Evolutionary conservation across 2,113 vertebrate genomes (phyloP).

Genomic region (Rhinichthys klamathensis): DNA sequence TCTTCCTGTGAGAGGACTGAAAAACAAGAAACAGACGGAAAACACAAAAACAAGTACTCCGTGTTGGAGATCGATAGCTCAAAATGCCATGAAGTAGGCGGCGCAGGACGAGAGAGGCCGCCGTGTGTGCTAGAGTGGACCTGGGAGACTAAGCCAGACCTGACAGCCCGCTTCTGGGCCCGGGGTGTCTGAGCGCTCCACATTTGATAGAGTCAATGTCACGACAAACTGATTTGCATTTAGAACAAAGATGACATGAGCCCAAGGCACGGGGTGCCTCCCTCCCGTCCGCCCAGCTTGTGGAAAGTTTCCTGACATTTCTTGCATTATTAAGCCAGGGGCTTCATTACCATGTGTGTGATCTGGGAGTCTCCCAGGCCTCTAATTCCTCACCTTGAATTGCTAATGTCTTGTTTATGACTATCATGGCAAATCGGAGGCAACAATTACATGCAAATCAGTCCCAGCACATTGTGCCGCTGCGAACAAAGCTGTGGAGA

Average conservation of each 20-base stretch:
- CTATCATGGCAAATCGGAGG: slow-evolving; percentile 63
- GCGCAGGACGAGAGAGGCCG: not conserved
- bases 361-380: slow-evolving; percentile 72
- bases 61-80: slow-evolving; percentile 37
- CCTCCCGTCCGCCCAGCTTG: slow-evolving; percentile 57
- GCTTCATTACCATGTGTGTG: slow-evolving; percentile 73
- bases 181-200: slow-evolving; percentile 31
- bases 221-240: slow-evolving; percentile 67
- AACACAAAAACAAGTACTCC: slow-evolving; percentile 18
- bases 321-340: slow-evolving; percentile 73
- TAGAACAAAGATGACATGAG: slow-evolving; percentile 67
- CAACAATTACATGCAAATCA: slow-evolving; percentile 68
- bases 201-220: slow-evolving; percentile 64
- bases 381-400: slow-evolving; percentile 75
- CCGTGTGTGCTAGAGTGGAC: not conserved
- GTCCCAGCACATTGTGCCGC: slow-evolving; percentile 42
- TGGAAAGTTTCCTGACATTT: slow-evolving; percentile 74
- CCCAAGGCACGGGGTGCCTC: slow-evolving; percentile 58
- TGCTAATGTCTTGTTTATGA: slow-evolving; percentile 74
- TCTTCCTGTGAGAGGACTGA: not conserved
- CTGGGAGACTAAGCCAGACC: slow-evolving; percentile 33
- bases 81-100: slow-evolving; percentile 38
- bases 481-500: slow-evolving; percentile 45
- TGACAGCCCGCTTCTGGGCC: slow-evolving; percentile 31
- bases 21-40: slow-evolving; percentile 18